These are phyloP conservation scores for Ochropleura leucogaster DNA, from an alignment of 2,888 invertebrate species.

Conservation along the genomic window DNA sequence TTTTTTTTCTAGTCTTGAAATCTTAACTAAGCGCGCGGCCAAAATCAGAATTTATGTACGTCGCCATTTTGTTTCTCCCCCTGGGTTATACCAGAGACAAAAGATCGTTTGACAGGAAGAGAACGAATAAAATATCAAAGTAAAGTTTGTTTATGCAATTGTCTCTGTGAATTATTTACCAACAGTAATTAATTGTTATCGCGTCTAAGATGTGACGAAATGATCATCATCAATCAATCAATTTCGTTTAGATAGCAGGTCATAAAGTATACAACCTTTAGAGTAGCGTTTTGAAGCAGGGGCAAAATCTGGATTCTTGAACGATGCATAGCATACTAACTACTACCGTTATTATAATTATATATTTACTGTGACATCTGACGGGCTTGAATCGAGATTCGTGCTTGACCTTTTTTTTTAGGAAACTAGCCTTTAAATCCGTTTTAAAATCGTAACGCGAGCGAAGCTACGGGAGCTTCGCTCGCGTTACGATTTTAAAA, in stretches of 20 bases:
- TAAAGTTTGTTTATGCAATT: neutral
- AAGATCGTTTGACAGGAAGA: neutral
- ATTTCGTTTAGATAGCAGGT: neutral
- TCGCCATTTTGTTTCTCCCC: neutral
- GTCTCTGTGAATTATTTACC: conserved; percentile 14
- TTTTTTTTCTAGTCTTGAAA: neutral
- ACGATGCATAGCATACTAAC: no score
- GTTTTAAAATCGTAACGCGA: no score
- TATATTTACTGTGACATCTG: neutral
- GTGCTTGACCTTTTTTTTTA: no score
- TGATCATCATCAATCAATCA: conserved; percentile 10
- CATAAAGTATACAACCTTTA: neutral
- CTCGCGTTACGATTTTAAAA: no score
- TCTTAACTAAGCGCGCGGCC: neutral
- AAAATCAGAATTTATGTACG: neutral
- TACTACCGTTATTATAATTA: no score
- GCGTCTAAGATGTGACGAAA: conserved; percentile 13
- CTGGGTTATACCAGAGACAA: neutral
- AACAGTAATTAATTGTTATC: conserved; percentile 19
- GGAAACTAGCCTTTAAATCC: no score
- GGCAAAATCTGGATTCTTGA: neutral
- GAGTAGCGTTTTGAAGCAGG: neutral
- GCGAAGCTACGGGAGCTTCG: no score
- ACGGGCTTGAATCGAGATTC: neutral
- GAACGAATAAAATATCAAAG: conserved; percentile 13